Conservation (phyloP, 2,113 vertebrate genomes). For the Cathartes aura region DNA sequence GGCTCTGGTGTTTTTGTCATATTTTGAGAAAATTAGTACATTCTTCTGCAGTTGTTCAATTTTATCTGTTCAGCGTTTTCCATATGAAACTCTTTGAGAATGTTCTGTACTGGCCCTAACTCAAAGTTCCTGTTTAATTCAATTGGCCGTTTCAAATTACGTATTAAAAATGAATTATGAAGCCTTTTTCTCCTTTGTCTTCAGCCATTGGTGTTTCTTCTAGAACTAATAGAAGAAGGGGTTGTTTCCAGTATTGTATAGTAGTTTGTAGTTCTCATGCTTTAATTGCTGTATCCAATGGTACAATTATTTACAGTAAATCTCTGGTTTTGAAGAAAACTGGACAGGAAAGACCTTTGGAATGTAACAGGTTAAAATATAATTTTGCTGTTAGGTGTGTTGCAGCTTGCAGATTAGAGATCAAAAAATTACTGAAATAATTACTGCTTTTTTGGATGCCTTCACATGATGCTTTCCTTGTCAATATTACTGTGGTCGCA, state of each 20-base stretch:
- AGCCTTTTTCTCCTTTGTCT: neutral
- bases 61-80: slow-evolving; percentile 45
- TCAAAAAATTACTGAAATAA: neutral
- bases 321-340: neutral
- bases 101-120: neutral
- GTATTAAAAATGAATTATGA: slow-evolving; percentile 3
- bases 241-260: neutral
- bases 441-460: neutral
- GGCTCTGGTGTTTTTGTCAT: slow-evolving; percentile 1
- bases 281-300: neutral
- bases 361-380: neutral
- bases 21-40: slow-evolving; percentile 35
- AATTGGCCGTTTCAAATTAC: slow-evolving; percentile 13
- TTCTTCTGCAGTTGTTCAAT: slow-evolving; percentile 22
- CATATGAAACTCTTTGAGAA: slow-evolving; percentile 35
- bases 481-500: neutral
- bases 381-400: neutral
- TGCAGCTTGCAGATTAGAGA: neutral
- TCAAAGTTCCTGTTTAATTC: slow-evolving; percentile 6
- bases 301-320: neutral
- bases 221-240: neutral
- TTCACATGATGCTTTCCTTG: neutral
- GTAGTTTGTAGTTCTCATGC: neutral
- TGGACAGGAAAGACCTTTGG: neutral
- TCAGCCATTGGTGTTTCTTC: neutral